Conservation (phyloP, 2,113 vertebrate species). For the Halichoerus grypus region DNA sequence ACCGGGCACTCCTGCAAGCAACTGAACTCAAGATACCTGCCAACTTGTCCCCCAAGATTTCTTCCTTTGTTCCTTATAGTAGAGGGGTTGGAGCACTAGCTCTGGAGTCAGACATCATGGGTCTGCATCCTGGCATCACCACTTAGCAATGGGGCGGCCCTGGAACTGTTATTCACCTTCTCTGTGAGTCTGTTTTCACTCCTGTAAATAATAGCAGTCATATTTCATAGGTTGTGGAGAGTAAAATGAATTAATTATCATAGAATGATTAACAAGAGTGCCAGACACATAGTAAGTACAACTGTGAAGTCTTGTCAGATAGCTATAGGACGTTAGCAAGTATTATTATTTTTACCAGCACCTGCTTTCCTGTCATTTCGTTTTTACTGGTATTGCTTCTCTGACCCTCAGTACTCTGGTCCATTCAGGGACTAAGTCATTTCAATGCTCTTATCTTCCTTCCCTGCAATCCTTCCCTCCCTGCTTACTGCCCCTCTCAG, state of each 20-base stretch:
- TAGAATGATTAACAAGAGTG: neutral
- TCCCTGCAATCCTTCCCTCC: neutral
- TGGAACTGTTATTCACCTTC: neutral
- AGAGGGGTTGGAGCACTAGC: neutral
- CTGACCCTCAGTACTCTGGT: neutral
- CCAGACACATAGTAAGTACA: neutral
- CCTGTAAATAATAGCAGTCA: neutral
- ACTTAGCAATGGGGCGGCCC: neutral
- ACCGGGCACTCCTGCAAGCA: neutral
- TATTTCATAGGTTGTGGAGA: neutral
- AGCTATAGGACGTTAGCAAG: neutral
- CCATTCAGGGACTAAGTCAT: neutral
- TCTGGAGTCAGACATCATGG: neutral
- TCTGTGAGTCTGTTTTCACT: neutral
- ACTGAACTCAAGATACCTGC: neutral
- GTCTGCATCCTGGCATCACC: neutral
- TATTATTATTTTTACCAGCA: neutral
- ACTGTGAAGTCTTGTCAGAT: neutral
- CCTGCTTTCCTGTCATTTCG: neutral
- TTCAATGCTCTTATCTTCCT: neutral
- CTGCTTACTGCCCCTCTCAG: neutral
- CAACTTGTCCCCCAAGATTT: neutral
- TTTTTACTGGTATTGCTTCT: accelerated
- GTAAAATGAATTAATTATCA: neutral
- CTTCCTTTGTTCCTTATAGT: neutral